Evolutionary conservation across 2,888 invertebrate species (phyloP).

Genomic region (Seira musarum): DNA sequence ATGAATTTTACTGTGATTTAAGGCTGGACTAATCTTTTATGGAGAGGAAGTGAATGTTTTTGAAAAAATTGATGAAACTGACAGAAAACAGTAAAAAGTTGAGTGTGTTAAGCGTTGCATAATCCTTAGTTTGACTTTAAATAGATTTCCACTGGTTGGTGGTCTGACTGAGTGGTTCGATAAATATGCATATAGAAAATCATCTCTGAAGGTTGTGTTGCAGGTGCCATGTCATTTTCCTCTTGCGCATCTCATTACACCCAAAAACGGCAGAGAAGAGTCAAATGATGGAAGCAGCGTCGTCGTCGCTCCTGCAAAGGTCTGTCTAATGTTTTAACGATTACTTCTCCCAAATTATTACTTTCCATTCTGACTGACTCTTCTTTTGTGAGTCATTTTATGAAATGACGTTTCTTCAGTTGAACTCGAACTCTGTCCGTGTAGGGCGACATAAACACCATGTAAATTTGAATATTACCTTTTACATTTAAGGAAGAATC

Average conservation of each 20-base stretch:
- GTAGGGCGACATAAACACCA: background rate
- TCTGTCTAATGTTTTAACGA: no score
- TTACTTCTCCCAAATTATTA: no score
- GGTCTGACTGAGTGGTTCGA: background rate
- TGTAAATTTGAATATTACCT: background rate
- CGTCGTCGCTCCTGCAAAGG: background rate
- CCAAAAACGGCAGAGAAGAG: background rate
- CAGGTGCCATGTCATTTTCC: background rate
- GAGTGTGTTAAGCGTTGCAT: background rate
- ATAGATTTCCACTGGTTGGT: background rate
- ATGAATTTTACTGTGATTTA: background rate
- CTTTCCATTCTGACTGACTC: background rate
- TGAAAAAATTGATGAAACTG: background rate
- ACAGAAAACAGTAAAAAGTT: background rate
- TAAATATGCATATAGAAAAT: no score
- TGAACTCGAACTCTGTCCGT: background rate
- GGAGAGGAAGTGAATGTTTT: background rate
- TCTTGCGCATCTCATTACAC: background rate
- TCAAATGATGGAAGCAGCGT: background rate
- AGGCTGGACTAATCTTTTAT: background rate
- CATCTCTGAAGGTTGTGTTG: background rate
- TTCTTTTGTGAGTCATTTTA: no score
- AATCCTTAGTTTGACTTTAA: background rate
- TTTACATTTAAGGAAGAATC: conserved; percentile 8
- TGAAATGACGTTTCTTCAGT: background rate